Conservation (phyloP, 2,888 invertebrate species). For the Hydraecia micacea region DNA sequence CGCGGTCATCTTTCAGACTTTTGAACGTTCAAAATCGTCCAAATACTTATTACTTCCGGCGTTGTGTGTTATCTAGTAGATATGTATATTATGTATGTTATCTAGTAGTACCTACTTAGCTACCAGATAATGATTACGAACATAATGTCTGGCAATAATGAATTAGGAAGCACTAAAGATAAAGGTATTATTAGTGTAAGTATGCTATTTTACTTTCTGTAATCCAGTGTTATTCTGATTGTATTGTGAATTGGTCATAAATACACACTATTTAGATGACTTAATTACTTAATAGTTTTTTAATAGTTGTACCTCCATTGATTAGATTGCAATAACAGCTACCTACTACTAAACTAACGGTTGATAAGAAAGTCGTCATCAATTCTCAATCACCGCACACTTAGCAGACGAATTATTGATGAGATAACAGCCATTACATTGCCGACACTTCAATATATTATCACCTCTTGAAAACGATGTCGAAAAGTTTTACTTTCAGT, state of each 20-base stretch:
- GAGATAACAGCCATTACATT: too few relatives aligned
- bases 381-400: background rate
- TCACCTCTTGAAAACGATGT: background rate
- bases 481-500: background rate
- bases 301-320: slow-evolving; percentile 3
- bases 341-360: background rate
- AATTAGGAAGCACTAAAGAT: background rate
- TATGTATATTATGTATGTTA: background rate
- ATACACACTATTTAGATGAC: background rate
- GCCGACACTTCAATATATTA: background rate
- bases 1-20: background rate
- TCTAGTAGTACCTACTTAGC: background rate
- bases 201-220: background rate
- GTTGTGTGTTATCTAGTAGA: background rate
- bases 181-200: background rate
- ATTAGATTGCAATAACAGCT: background rate
- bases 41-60: background rate
- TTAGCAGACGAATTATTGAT: background rate
- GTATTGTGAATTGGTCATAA: slow-evolving; percentile 10
- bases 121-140: background rate
- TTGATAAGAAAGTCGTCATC: background rate
- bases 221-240: background rate
- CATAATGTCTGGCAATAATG: background rate
- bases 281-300: background rate
- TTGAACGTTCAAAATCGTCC: background rate